Conservation (phyloP, 2,888 invertebrate genomes). For the Tanypteryx hageni region DNA sequence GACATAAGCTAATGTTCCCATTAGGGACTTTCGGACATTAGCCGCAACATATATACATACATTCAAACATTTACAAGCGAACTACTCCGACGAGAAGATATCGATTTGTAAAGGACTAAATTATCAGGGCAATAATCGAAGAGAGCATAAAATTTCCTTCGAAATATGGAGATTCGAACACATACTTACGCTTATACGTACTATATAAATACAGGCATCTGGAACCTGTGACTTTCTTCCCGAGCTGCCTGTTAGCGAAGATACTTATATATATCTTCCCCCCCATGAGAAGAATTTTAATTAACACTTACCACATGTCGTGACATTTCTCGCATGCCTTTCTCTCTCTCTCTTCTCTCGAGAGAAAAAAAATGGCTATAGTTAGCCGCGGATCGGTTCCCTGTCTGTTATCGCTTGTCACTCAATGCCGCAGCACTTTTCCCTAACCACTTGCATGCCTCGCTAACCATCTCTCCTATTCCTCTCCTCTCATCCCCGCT, state of each 20-base stretch:
- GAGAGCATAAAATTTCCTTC: too few relatives aligned
- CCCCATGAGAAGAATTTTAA: conserved; percentile 21
- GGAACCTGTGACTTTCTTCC: neutral
- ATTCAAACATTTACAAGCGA: too few relatives aligned
- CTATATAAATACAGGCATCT: neutral
- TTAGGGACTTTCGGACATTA: too few relatives aligned
- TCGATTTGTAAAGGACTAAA: too few relatives aligned
- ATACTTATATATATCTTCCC: neutral
- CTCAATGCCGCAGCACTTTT: neutral
- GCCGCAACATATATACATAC: too few relatives aligned
- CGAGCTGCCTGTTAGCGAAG: neutral
- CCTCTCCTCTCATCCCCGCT: too few relatives aligned
- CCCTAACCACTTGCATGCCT: neutral
- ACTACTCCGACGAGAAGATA: too few relatives aligned
- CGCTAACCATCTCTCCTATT: too few relatives aligned
- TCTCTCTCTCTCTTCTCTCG: neutral
- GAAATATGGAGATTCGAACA: too few relatives aligned
- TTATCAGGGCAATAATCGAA: too few relatives aligned
- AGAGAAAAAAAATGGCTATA: conserved; percentile 22
- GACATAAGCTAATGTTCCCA: too few relatives aligned
- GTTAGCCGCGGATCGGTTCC: conserved; percentile 39
- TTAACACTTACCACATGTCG: conserved; percentile 35
- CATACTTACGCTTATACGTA: too few relatives aligned
- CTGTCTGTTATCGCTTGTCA: conserved; percentile 48
- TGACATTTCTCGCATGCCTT: neutral